A percentile compares a stretch with the other conserved stretches of the same genome.
These are phyloP conservation scores for Ectemnius lituratus DNA, from an alignment of 2,888 invertebrate genomes.

Conservation along the genomic window DNA sequence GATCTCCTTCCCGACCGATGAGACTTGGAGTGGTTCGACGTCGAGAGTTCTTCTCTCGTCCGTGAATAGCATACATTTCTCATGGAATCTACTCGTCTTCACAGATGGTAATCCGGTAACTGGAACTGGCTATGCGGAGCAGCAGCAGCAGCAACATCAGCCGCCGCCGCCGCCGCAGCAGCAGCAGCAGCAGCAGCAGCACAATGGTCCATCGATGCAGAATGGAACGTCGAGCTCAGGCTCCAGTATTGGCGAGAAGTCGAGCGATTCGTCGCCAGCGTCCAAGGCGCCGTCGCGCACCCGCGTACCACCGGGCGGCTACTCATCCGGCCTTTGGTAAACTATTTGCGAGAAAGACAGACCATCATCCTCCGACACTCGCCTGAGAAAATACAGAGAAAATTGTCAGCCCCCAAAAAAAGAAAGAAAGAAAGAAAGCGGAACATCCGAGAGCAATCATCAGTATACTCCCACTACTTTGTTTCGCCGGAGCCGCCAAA, in stretches of 20 bases:
- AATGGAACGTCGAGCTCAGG: slow-evolving; percentile 79
- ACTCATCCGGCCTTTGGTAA: slow-evolving; percentile 85
- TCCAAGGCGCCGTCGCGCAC: slow-evolving; percentile 72
- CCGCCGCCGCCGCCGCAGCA: neutral
- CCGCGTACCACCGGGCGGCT: slow-evolving; percentile 85
- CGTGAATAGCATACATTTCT: too few species aligned
- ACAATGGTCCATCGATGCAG: slow-evolving; percentile 63
- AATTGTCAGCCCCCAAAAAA: slow-evolving; percentile 11
- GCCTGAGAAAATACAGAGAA: neutral
- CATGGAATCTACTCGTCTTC: slow-evolving; percentile 27
- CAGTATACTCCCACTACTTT: too few species aligned
- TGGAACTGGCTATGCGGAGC: slow-evolving; percentile 79
- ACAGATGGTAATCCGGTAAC: slow-evolving; percentile 81
- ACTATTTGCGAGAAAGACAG: slow-evolving; percentile 34
- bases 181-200: slow-evolving; percentile 16
- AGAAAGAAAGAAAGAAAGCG: neutral
- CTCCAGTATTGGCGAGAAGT: slow-evolving; percentile 71
- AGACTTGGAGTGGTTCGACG: too few species aligned
- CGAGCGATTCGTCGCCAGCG: slow-evolving; percentile 70
- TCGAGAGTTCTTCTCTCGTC: too few species aligned
- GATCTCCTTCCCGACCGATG: too few species aligned
- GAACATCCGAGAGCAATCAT: neutral
- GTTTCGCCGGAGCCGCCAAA: too few species aligned
- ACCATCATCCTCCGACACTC: slow-evolving; percentile 24
- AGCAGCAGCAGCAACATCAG: slow-evolving; percentile 45